A percentile compares a stretch with the other conserved stretches of the same genome.
phyloP scores from a whole-genome alignment of 2,888 invertebrate genomes.

The Rotaria socialis region DNA sequence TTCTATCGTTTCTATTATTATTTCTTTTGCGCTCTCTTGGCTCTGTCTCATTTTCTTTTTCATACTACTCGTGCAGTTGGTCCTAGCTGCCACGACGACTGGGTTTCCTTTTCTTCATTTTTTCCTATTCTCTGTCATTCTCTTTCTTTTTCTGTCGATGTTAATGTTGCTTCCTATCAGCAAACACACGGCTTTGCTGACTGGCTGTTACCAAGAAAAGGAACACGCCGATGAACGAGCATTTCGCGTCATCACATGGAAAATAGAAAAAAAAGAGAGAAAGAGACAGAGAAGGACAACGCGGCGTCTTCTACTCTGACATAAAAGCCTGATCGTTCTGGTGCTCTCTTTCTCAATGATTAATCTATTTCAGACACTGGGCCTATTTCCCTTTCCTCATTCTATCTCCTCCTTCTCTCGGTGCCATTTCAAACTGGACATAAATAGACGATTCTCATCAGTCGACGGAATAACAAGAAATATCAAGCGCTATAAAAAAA shows the following conservation, averaged over 20 bases:
- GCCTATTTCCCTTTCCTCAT: conserved; percentile 26
- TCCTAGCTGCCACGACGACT: conserved; percentile 29
- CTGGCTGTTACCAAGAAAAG: not conserved
- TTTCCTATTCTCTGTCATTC: not conserved
- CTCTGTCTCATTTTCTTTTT: not conserved
- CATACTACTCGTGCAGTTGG: not conserved
- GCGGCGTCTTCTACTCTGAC: not conserved
- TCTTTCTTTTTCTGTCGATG: not conserved
- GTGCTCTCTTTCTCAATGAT: not conserved
- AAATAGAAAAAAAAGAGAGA: not conserved
- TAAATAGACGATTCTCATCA: not conserved
- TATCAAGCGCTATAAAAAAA: not conserved
- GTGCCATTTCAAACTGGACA: conserved; percentile 20
- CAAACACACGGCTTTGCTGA: not conserved
- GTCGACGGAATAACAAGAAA: not conserved
- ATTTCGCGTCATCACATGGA: not conserved
- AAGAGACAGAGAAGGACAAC: not conserved
- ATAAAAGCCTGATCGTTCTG: not conserved
- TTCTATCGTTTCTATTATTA: conserved; percentile 4
- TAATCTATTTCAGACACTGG: not conserved
- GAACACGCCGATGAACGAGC: not conserved
- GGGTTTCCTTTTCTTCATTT: not conserved
- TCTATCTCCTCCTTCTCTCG: not conserved
- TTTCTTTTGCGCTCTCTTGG: conserved; percentile 6
- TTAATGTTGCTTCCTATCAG: conserved; percentile 13